Evolutionary conservation across 2,888 invertebrate species (phyloP).

Genomic region (Monopis laevigella): DNA sequence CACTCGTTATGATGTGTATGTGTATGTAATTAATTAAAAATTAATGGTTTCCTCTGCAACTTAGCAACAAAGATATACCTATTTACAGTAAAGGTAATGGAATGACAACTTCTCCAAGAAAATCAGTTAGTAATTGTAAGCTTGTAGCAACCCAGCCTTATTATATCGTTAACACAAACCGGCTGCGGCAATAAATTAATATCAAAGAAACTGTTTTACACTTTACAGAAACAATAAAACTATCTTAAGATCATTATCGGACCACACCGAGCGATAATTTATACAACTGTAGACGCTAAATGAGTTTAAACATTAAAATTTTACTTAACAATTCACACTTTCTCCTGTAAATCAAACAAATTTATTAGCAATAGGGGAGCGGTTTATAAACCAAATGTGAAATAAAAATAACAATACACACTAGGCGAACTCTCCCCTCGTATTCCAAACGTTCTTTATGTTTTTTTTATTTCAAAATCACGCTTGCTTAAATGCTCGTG

Average conservation of each 20-base stretch:
- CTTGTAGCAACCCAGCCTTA: too few relatives aligned
- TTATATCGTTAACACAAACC: too few relatives aligned
- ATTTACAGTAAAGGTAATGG: too few relatives aligned
- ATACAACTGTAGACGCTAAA: constrained; percentile 3
- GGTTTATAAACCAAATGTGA: neutral
- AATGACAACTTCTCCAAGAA: too few relatives aligned
- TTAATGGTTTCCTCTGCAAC: too few relatives aligned
- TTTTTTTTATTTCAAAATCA: too few relatives aligned
- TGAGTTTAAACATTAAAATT: constrained; percentile 3
- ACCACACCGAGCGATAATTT: constrained; percentile 9
- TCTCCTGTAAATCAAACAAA: neutral
- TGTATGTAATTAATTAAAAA: too few relatives aligned
- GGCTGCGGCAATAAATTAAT: too few relatives aligned
- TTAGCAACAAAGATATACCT: too few relatives aligned
- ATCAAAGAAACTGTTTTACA: neutral
- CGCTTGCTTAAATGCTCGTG: too few relatives aligned
- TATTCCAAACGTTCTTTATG: neutral
- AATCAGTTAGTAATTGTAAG: too few relatives aligned
- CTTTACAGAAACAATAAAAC: constrained; percentile 1
- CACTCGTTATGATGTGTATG: too few relatives aligned
- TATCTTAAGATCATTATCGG: constrained; percentile 7
- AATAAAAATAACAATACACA: constrained; percentile 5
- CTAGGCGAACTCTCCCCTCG: neutral
- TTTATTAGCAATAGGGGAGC: neutral
- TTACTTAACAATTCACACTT: constrained; percentile 2